A percentile compares a stretch with the other conserved stretches of the same genome.
Evolutionary conservation across 2,888 invertebrate genomes (phyloP).

Genomic region (Pseudococcus jackbeardsleyi): DNA sequence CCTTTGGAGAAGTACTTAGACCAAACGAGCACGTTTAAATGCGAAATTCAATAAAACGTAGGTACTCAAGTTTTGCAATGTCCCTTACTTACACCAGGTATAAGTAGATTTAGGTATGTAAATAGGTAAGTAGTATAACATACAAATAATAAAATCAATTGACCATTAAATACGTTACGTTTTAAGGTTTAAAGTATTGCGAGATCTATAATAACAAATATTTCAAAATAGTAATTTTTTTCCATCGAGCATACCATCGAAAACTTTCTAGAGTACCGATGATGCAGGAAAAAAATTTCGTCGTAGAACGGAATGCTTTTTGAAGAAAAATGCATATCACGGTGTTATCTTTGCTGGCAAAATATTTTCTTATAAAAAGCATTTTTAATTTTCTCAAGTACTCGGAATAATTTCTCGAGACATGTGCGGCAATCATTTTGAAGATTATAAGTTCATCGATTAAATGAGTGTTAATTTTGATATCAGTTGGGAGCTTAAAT

Average conservation of each 20-base stretch:
- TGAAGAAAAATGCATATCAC: neutral
- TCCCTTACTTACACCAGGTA: neutral
- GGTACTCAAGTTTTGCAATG: neutral
- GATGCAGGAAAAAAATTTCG: neutral
- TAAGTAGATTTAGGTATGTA: neutral
- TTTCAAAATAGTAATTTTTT: neutral
- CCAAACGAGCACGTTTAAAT: neutral
- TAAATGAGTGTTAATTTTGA: neutral
- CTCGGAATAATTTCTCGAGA: neutral
- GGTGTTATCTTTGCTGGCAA: neutral
- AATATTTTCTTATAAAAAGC: neutral
- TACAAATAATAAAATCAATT: conserved; percentile 9
- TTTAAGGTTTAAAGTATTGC: neutral
- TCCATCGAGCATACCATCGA: neutral
- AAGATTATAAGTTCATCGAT: neutral
- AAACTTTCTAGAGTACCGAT: neutral
- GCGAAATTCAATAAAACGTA: neutral
- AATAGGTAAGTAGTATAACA: neutral
- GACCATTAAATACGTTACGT: neutral
- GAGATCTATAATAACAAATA: neutral
- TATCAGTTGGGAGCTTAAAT: neutral
- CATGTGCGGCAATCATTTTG: neutral
- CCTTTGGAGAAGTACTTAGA: neutral
- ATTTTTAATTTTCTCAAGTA: neutral
- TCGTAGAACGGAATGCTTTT: neutral